Base-by-base conservation (phyloP, 2,888 invertebrate genomes). In the Dusona sp. region DNA sequence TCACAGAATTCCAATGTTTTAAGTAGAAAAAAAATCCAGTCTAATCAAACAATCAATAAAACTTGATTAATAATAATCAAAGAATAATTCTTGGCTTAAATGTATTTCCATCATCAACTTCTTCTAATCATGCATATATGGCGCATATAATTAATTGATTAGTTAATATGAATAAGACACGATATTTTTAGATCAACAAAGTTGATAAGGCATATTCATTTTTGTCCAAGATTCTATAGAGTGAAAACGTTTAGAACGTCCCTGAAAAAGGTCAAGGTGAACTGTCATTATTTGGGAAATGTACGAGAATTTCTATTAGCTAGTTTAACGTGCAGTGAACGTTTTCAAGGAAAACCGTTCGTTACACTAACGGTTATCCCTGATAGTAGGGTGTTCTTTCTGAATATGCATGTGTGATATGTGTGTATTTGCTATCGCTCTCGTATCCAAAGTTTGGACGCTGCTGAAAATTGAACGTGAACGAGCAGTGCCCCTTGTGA, bases 391-490 rank as follows among this genome's bases (percentile, higher is more conserved):
- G 3, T 42, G 8, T 22, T 38, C 1, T 25, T 38, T 11, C 25
- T 29, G 57, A 22, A 51, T 42, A 22, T 51, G 48, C 48, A 42
- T 38, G 70, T 72, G 36, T 61, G 48, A 38, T 48, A 16, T 45
- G 45, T 78, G 72, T 38, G 19, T 22, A 48, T 65, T 72, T 25
- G 29, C 4, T 70, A 42, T 25, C 61, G 45, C 33, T 77, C 57
- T 61, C 70, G 75, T 51, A 80, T 84, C 61, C 57, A 72, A 81
- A 70, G 84, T 81, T 81, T 80, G 64, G 25, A 42, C 64, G 65
- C 42, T 33, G 77, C 36, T 61, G 68, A 82, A 64, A 79, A 79
- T 82, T 38, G 68, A 68, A 79, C 73, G 73, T 78, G 73, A 79
- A 74, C 74, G 70, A 80, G 64, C 65, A 75, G 25, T 48, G 38